Evolutionary conservation across 2,797 vertebrate genomes (phyloP).

Genomic region (Cuculus canorus): DNA sequence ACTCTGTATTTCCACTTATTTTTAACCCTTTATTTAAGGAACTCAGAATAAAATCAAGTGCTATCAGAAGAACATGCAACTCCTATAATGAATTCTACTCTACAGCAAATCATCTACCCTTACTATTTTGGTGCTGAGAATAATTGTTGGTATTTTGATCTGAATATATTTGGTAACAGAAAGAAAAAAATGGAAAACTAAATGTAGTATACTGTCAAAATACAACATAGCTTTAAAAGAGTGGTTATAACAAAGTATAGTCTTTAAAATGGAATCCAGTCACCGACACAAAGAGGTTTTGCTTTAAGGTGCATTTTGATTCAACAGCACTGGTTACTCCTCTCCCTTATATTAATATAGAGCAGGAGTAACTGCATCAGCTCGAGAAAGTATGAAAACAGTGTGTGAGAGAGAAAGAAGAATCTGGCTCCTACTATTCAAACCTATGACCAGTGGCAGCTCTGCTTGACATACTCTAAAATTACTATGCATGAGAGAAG

Average conservation of each 20-base stretch:
- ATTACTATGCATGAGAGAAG: neutral
- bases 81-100: neutral
- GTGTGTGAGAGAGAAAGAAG: neutral
- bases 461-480: neutral
- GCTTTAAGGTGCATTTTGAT: neutral
- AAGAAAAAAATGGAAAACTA: neutral
- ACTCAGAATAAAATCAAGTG: neutral
- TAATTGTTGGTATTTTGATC: neutral
- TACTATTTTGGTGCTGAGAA: neutral
- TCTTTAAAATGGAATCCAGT: neutral
- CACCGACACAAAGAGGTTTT: neutral
- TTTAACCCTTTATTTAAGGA: conserved; percentile 23
- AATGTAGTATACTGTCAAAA: neutral
- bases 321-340: neutral
- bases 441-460: neutral
- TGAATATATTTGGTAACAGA: neutral
- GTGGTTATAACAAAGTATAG: neutral
- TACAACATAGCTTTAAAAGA: neutral
- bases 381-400: neutral
- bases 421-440: neutral
- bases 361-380: neutral
- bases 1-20: neutral
- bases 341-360: neutral
- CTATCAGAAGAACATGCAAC: neutral
- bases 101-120: neutral